Base-by-base conservation (phyloP, 2,888 invertebrate species). In the Heliconius hortense region DNA sequence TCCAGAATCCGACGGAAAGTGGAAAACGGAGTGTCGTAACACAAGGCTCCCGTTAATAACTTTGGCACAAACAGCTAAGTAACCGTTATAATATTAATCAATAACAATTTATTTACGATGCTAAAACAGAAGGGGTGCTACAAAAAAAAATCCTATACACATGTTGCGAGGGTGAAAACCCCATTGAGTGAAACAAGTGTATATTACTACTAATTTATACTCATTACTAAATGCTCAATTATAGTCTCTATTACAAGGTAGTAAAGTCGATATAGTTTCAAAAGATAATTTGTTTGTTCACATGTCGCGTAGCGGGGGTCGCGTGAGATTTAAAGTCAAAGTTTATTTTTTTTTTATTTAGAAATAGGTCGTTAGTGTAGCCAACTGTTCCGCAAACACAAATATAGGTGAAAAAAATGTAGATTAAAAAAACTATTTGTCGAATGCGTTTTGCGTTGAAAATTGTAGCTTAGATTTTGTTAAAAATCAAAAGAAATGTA, bases 91-190 rank as follows among this genome's bases (percentile, higher is more conserved):
- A 82, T 83, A 83, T 81, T 84, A 82, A 87, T 87, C 87, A 83
- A 84, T 85, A 84, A 80, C 84, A 85, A 87, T 86, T 84, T 82
- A 82, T 82, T 80, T 81, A 83, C 80, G 80, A 80, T 78, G 81
- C 82, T 83, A 87, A 90, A 90, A 89, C 87, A 89, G 89, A 85
- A 87, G 86, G 88, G 88, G 84, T 82, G 81, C 81, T 79, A 84
- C 87, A 88, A 89, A 89, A 59, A n/a, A 35, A 89, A 88, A 84
- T 82, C 81, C 79, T 69, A 80, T 80, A 86, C 93, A 92, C 91
- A 93, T 93, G 93, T 89, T 86, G 74, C 80, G 82, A 86, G 90
- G 89, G 90, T 88, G 88, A 83, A 85, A 88, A 86, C 89, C 90
- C 90, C 85, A 82, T 84, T 81, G 82, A 72, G 82, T 79, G 80